Evolutionary conservation across 2,113 vertebrate genomes (phyloP), one percentile per base, ranked within the genome.

Genomic region (Nothobranchius furzeri): DNA sequence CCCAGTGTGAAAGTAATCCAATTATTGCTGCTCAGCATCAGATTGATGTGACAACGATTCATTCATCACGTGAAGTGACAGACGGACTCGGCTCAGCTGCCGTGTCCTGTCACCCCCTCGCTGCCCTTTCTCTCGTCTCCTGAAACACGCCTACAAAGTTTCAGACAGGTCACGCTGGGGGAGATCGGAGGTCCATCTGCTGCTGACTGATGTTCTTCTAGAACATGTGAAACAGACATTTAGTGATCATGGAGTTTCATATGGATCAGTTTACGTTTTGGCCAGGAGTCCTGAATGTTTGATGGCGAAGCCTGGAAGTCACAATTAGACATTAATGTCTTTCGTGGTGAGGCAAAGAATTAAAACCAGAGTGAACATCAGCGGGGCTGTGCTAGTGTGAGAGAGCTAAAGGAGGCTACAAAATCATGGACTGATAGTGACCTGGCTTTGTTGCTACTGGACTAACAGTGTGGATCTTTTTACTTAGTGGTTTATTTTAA

Each of bases 51-150:
- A 90, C 84, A 81, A 82, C 60, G 76, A 89, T 89, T 87, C 89
- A 93, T 93, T 87, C 84, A 91, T 93, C 91, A 91, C 89, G 72
- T 83, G 78, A 88, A 82, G 72, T 88, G 90, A 89, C 87, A 87
- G 70, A 51, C 60, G 40, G 30, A 30, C 30, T 30, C 68, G 66
- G 60, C 69, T 78, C 59, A 17, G 70, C 24, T 58, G 74, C 76
- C 60, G 69, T 37, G 49, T 81, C 68, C 70, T 48, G 60, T 60
- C 36, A 49, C 70, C 67, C 68, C 51, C 47, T 47, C 46, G 42
- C 62, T 12, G 37, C 3, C 69, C 17, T 70, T 68, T 77, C 52
- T 47, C 46, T 62, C 20, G 40, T 53, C 24, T 37, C 36, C 14
- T 40, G 36, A 66, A 81, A 82, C 74, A 77, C 58, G 75, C 64